These are phyloP conservation scores for Peribatodes rhomboidaria DNA, from an alignment of 2,888 invertebrate species.

Conservation along the genomic window DNA sequence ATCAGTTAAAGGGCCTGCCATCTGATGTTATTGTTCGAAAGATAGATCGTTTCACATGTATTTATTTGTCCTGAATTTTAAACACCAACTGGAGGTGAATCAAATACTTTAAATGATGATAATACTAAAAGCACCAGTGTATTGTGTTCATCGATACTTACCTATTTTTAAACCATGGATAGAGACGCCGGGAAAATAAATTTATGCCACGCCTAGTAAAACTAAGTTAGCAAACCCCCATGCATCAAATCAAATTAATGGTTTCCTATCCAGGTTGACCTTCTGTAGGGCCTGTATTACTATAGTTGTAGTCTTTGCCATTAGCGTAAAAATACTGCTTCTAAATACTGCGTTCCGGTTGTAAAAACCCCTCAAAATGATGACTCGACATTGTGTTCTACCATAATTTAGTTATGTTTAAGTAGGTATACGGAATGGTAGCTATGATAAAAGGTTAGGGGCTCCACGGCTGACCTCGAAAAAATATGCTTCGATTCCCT, in stretches of 20 bases:
- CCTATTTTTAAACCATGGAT: no score
- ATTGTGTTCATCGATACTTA: no score
- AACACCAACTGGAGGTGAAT: no score
- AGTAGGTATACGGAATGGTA: constrained; percentile 18
- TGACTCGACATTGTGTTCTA: not conserved
- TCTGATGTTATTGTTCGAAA: no score
- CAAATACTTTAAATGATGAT: no score
- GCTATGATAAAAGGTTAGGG: constrained; percentile 41
- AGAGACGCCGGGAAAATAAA: no score
- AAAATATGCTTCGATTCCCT: not conserved
- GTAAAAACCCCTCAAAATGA: not conserved
- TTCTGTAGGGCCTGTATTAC: constrained; percentile 8
- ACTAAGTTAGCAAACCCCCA: constrained; percentile 4
- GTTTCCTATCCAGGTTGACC: constrained; percentile 14
- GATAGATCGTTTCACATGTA: no score
- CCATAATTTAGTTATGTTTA: not conserved
- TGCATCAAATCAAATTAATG: constrained; percentile 30
- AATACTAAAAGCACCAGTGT: no score
- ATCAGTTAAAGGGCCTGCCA: no score
- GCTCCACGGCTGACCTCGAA: constrained; percentile 1
- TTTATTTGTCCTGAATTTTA: no score
- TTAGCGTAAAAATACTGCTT: constrained; percentile 20
- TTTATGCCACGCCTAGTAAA: constrained; percentile 7
- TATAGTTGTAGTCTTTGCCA: constrained; percentile 28
- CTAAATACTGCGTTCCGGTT: constrained; percentile 7